A percentile compares a stretch with the other conserved stretches of the same genome.
phyloP scores from a whole-genome alignment of 2,797 vertebrate species.

The Zalophus californianus region DNA sequence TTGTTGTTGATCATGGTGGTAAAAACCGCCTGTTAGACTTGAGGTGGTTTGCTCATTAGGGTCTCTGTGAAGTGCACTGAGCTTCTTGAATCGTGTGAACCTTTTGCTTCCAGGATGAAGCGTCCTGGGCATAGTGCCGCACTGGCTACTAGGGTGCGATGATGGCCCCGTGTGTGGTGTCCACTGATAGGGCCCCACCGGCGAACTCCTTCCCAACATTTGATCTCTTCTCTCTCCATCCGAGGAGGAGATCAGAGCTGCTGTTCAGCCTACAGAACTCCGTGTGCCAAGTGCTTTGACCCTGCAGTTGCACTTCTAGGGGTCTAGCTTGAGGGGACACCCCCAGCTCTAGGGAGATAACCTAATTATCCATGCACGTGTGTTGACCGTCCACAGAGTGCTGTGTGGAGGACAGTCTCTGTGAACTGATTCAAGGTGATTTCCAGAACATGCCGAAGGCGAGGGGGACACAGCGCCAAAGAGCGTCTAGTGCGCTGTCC shows the following conservation, averaged over 20 bases:
- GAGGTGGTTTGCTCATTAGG: too few species aligned
- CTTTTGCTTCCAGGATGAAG: neutral
- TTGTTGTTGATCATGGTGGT: fast-evolving
- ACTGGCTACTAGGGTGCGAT: neutral
- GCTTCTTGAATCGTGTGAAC: neutral
- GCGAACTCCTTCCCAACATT: fast-evolving
- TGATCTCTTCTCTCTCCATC: neutral
- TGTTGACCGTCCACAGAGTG: fast-evolving
- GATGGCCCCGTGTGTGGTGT: neutral
- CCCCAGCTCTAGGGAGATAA: neutral
- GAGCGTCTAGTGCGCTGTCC: too few species aligned
- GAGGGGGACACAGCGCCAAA: too few species aligned
- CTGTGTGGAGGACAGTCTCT: neutral
- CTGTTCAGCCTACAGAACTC: neutral
- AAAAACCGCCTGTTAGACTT: neutral
- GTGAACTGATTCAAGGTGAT: neutral
- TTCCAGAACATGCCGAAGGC: neutral
- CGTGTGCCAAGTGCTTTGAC: neutral
- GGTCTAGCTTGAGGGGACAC: neutral
- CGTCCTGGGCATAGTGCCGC: too few species aligned
- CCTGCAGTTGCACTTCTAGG: neutral
- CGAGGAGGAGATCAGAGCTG: neutral
- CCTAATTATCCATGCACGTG: too few species aligned
- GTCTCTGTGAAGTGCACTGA: neutral
- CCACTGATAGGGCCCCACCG: too few species aligned